Base-by-base conservation (phyloP, 2,113 vertebrate species). In the Ceyx margarethae region DNA sequence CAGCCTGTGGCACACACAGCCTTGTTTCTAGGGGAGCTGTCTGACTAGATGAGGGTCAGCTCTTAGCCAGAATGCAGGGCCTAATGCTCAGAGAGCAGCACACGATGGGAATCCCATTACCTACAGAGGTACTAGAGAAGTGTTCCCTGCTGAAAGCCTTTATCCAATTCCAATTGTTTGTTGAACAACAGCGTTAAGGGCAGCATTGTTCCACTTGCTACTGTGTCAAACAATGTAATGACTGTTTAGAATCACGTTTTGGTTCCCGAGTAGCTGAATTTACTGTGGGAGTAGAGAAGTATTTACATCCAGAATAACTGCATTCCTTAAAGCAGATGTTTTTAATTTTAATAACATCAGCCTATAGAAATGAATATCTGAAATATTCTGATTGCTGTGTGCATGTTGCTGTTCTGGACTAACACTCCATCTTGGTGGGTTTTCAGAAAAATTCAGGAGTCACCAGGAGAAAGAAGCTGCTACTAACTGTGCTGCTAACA, bases 141-240 rank as follows among this genome's bases (percentile, higher is more conserved):
- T 93, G 90, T 40, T 96, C 92, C 96, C 97, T 97, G 96, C 91
- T 97, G 98, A 98, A 97, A 98, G 86, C 90, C 84, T 97, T 98
- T 97, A 97, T 96, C 95, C 95, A 97, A 89, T 96, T 96, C 90
- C 93, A 92, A 89, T 96, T 98, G 96, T 97, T 97, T 77, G 72
- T 95, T 95, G 90, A 88, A 96, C 88, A 95, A 87, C 95, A 95
- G 88, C 93, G 91, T 94, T 97, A 96, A 96, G 68, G 82, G 81
- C 57, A 79, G 67, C 79, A 67, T 90, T 95, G 68, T 93, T 95
- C 85, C 89, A 29, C 92, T 96, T 95, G 97, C 97, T 98, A 97
- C 97, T 96, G 97, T 97, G 95, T 96, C 83, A 91, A 97, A 97
- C 93, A 97, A 96, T 92, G 81, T 60, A 13, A 79, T 22, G 67